These are phyloP conservation scores for Laterallus jamaicensis DNA, from an alignment of 2,113 vertebrate genomes.

Conservation along the genomic window DNA sequence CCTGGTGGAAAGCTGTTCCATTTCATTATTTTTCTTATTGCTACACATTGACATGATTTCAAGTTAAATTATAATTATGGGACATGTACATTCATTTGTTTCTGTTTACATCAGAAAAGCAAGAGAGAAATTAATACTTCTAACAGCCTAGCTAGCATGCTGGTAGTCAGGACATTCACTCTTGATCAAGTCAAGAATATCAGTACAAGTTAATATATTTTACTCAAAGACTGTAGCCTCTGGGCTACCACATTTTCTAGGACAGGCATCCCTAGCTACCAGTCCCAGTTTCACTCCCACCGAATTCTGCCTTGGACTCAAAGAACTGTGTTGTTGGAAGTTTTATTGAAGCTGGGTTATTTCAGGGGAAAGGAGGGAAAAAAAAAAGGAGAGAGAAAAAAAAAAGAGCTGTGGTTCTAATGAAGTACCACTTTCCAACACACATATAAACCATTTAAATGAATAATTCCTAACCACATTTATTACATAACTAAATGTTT, in stretches of 20 bases:
- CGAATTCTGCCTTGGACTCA: background rate
- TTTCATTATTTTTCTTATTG: background rate
- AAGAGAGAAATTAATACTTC: background rate
- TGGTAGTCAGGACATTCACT: background rate
- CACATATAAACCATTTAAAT: background rate
- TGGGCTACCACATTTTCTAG: background rate
- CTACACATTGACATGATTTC: background rate
- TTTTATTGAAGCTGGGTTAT: background rate
- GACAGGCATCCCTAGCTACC: background rate
- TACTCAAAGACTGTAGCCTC: background rate
- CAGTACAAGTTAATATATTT: background rate
- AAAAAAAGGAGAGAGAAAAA: background rate
- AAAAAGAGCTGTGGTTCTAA: background rate
- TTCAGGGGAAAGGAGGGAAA: background rate
- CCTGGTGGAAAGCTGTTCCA: background rate
- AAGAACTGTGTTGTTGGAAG: background rate
- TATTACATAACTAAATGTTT: background rate
- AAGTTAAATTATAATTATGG: background rate
- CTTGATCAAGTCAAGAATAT: background rate
- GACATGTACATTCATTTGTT: background rate
- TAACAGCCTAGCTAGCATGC: background rate
- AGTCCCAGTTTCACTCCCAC: background rate
- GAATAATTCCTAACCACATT: background rate
- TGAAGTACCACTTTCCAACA: conserved; percentile 5
- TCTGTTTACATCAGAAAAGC: background rate